Evolutionary conservation across 2,797 vertebrate genomes (phyloP).

Genomic region (Alcedo quadribrachys): DNA sequence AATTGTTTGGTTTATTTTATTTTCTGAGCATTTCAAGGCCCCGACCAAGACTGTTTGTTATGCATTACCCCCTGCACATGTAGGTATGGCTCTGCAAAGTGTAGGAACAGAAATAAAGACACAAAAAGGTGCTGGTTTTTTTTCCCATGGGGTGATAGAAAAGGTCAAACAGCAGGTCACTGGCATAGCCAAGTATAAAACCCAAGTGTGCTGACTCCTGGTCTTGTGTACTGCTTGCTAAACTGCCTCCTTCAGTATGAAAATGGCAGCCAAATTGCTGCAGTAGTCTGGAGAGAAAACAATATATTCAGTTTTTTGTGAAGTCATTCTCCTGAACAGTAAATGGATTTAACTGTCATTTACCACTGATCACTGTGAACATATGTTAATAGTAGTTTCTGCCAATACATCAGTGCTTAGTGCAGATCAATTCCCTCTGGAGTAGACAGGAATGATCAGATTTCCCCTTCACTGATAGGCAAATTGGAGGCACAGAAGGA

Average conservation of each 20-base stretch:
- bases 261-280: constrained; percentile 24
- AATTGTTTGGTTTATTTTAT: constrained; percentile 1
- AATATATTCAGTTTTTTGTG: background rate
- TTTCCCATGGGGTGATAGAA: background rate
- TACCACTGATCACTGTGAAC: constrained; percentile 5
- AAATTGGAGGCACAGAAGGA: constrained; percentile 17
- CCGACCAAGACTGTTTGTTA: background rate
- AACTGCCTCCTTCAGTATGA: background rate
- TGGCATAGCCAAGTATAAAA: background rate
- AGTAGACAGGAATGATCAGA: constrained; percentile 1
- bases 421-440: constrained; percentile 27
- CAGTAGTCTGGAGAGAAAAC: background rate
- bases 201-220: background rate
- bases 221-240: background rate
- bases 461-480: constrained; percentile 25
- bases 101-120: background rate
- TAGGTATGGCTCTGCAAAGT: background rate
- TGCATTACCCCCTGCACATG: background rate
- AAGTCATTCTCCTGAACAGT: background rate
- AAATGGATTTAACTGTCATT: constrained; percentile 3
- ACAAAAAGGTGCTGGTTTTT: background rate
- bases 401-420: background rate
- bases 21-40: background rate
- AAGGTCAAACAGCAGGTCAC: constrained; percentile 1
- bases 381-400: constrained; percentile 13